A percentile compares a stretch with the other conserved stretches of the same genome.
These are phyloP conservation scores for Piscicola geometra DNA, from an alignment of 2,888 invertebrate genomes.

Conservation along the genomic window DNA sequence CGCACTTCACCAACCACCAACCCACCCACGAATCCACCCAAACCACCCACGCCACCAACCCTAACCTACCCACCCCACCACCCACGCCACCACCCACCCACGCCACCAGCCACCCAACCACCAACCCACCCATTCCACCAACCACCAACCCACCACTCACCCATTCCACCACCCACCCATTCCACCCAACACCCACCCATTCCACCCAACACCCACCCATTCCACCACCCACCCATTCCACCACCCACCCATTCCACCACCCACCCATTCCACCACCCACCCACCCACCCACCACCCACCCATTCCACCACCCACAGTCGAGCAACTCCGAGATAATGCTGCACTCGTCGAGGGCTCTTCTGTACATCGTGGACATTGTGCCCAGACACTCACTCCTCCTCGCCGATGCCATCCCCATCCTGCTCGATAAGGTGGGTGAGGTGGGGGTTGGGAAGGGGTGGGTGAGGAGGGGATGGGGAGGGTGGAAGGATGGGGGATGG, in stretches of 20 bases:
- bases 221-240: neutral
- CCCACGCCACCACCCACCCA: too few species aligned
- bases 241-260: neutral
- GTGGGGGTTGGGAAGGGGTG: neutral
- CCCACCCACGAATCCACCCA: too few species aligned
- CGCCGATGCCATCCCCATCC: conserved; percentile 91
- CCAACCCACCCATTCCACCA: too few species aligned
- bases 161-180: too few species aligned
- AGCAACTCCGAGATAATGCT: conserved; percentile 99
- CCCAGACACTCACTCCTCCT: conserved; percentile 90
- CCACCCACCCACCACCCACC: too few species aligned
- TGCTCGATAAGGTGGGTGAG: conserved; percentile 70
- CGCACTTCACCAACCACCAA: too few species aligned
- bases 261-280: neutral
- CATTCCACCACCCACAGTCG: neutral
- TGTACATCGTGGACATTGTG: conserved; percentile 97
- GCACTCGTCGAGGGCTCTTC: conserved; percentile 93
- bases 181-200: too few species aligned
- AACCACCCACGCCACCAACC: too few species aligned
- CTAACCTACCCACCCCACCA: too few species aligned
- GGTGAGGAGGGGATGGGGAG: neutral
- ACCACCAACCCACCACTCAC: too few species aligned
- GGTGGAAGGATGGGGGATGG: neutral
- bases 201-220: too few species aligned
- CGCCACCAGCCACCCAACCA: too few species aligned